A percentile compares a stretch with the other conserved stretches of the same genome.
phyloP scores from a whole-genome alignment of 2,113 vertebrate species.

The Dromiciops gliroides region DNA sequence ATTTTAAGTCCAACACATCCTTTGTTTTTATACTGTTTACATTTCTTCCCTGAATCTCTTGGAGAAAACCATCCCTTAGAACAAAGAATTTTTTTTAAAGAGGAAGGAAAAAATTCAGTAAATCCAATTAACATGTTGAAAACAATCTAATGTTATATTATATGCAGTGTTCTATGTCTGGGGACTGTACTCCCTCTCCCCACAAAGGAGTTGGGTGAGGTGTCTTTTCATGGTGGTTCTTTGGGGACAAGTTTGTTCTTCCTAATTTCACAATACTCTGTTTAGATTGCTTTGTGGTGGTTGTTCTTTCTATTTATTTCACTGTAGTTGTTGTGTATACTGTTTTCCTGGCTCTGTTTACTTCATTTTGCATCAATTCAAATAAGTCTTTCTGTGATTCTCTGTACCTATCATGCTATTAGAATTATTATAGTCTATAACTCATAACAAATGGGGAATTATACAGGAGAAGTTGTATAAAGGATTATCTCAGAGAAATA shows the following conservation, averaged over 20 bases:
- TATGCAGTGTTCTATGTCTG: not conserved
- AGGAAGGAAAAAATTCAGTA: not conserved
- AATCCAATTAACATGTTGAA: not conserved
- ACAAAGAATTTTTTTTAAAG: not conserved
- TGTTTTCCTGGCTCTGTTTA: not conserved
- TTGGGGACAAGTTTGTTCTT: too few species aligned
- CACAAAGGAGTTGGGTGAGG: not conserved
- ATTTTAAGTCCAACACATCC: not conserved
- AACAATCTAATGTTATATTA: not conserved
- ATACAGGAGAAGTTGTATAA: not conserved
- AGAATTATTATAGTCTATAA: not conserved
- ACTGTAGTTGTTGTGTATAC: not conserved
- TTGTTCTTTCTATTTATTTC: not conserved
- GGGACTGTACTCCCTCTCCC: too few species aligned
- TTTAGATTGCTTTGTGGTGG: too few species aligned
- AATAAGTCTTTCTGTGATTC: not conserved
- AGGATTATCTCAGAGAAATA: not conserved
- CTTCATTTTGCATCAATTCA: not conserved
- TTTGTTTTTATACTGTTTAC: not conserved
- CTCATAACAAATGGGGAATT: not conserved
- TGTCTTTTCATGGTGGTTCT: not conserved
- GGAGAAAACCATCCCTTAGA: not conserved
- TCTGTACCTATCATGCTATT: not conserved
- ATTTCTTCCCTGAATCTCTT: not conserved
- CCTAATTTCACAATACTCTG: too few species aligned